Conservation (phyloP, 92 coral and sea anemone species). For the Porites lobata region DNA sequence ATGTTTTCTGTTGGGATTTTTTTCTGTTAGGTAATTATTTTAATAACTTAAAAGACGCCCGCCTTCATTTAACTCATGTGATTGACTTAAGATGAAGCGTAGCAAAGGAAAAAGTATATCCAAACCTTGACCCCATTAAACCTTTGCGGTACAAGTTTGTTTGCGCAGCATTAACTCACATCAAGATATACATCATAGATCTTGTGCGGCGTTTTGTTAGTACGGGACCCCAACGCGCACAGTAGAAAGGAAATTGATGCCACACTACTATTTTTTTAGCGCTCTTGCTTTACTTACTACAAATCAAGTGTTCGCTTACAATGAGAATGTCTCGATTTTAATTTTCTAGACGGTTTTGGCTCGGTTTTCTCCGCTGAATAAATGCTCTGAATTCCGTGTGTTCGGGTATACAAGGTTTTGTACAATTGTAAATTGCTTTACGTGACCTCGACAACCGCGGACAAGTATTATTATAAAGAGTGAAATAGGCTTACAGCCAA, state of each 20-base stretch:
- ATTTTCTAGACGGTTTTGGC: conserved; percentile 2
- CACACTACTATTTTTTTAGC: neutral
- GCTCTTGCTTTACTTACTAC: neutral
- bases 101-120: neutral
- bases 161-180: conserved; percentile 1
- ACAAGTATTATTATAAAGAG: neutral
- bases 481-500: conserved; percentile 4
- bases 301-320: neutral
- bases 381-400: conserved; percentile 29
- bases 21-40: neutral
- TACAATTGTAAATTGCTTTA: conserved; percentile 14
- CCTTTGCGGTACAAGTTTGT: conserved; percentile 1
- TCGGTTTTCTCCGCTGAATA: conserved; percentile 3
- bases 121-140: conserved; percentile 30
- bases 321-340: neutral
- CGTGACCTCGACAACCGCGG: conserved; percentile 7
- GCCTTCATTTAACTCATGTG: conserved; percentile 4
- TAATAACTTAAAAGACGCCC: neutral
- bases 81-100: conserved; percentile 16
- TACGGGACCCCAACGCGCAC: neutral
- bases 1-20: neutral
- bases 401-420: neutral
- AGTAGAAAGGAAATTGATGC: neutral
- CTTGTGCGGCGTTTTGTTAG: conserved; percentile 15
- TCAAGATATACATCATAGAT: conserved; percentile 4